These are phyloP conservation scores for Cephus spinipes DNA, from an alignment of 2,888 invertebrate genomes.

Conservation along the genomic window DNA sequence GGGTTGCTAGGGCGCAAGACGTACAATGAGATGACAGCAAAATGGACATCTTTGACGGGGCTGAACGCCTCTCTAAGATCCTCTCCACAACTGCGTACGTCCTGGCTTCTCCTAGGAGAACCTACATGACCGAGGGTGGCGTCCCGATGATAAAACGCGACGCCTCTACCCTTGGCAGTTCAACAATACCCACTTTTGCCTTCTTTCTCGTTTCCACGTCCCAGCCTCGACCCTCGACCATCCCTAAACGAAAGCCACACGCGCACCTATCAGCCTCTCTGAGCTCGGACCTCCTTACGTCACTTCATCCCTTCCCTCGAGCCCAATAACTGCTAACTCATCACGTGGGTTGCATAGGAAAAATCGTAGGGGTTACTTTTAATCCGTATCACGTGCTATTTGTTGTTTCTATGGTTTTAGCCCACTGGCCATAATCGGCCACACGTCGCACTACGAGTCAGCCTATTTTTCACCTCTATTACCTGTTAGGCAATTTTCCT, in stretches of 20 bases:
- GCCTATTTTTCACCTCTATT: neutral
- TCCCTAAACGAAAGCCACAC: conserved; percentile 9
- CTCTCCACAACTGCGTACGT: neutral
- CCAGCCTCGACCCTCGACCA: neutral
- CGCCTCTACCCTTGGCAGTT: conserved; percentile 25
- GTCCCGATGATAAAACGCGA: conserved; percentile 29
- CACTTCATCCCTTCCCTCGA: neutral
- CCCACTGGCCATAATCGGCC: neutral
- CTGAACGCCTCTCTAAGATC: conserved; percentile 25
- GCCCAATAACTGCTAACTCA: conserved; percentile 28
- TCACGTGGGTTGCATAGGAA: conserved; percentile 26
- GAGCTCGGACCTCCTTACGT: too few relatives aligned
- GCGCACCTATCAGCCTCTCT: neutral
- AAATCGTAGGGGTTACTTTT: conserved; percentile 32
- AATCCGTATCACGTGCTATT: conserved; percentile 33
- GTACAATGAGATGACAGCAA: conserved; percentile 31
- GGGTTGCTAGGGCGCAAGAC: conserved; percentile 13
- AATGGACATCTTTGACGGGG: conserved; percentile 38
- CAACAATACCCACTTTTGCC: conserved; percentile 25
- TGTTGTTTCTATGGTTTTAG: neutral
- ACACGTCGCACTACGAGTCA: neutral
- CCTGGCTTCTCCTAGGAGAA: conserved; percentile 10
- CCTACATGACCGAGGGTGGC: conserved; percentile 12
- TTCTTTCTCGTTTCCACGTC: conserved; percentile 7
- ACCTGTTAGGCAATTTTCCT: neutral